These are phyloP conservation scores for Elaeidobius kamerunicus DNA, from an alignment of 2,888 invertebrate species.

Conservation along the genomic window DNA sequence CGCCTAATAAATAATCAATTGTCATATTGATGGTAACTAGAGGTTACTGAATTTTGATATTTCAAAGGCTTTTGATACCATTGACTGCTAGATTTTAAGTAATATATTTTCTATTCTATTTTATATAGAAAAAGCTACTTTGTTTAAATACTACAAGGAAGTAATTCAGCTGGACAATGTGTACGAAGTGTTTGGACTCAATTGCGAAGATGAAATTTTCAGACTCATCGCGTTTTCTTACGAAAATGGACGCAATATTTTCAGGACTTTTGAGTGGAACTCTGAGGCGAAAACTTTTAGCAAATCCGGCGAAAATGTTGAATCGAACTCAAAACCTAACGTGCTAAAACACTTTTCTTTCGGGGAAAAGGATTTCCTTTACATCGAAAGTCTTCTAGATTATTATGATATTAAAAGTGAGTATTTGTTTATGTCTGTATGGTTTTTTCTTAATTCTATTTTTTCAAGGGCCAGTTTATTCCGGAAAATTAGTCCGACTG, in stretches of 20 bases:
- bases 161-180: slow-evolving; percentile 20
- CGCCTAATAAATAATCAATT: too few species aligned
- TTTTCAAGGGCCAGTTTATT: slow-evolving; percentile 23
- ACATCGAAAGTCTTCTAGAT: slow-evolving; percentile 27
- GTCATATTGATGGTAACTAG: too few species aligned
- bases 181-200: slow-evolving; percentile 28
- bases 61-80: too few species aligned
- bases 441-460: slow-evolving; percentile 13
- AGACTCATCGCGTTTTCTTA: slow-evolving; percentile 28
- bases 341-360: slow-evolving; percentile 28
- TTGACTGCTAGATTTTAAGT: too few species aligned
- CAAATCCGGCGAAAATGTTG: slow-evolving; percentile 2
- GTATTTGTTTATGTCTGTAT: background rate
- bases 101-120: too few species aligned
- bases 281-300: slow-evolving; percentile 7
- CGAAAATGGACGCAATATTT: slow-evolving; percentile 25
- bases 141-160: slow-evolving; percentile 34
- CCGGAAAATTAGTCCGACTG: slow-evolving; percentile 22
- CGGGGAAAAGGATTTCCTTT: slow-evolving; percentile 29
- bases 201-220: slow-evolving; percentile 21
- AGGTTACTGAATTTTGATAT: too few species aligned
- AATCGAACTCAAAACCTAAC: slow-evolving; percentile 14
- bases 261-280: slow-evolving; percentile 31
- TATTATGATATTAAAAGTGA: background rate
- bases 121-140: slow-evolving; percentile 43